Evolutionary conservation across 2,797 vertebrate genomes (phyloP).

Genomic region (Podargus strigoides): DNA sequence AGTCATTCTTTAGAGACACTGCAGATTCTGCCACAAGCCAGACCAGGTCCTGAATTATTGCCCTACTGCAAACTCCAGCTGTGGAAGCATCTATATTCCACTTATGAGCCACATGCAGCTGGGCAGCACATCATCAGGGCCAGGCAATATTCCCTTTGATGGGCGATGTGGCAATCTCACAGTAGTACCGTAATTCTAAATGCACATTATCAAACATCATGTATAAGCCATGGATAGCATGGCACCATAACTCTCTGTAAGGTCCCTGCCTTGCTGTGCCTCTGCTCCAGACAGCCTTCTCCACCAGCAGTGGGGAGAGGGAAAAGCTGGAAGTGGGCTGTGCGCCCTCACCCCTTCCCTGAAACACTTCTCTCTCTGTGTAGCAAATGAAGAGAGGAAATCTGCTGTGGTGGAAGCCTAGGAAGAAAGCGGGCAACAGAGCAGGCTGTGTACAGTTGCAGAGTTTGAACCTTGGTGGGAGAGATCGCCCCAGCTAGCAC

Average conservation of each 20-base stretch:
- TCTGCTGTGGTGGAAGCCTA: not conserved
- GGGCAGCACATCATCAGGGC: not conserved
- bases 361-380: not conserved
- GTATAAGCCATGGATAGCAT: rapidly evolving
- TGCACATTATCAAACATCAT: not conserved
- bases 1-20: not conserved
- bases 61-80: not conserved
- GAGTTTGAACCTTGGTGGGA: not conserved
- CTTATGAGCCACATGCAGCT: not conserved
- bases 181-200: not conserved
- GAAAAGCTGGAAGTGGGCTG: not conserved
- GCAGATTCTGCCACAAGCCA: not conserved
- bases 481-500: not conserved
- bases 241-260: not conserved
- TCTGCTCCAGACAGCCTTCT: not conserved
- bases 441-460: rapidly evolving
- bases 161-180: not conserved
- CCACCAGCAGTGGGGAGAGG: not conserved
- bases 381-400: not conserved
- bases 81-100: not conserved
- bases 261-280: not conserved
- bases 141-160: not conserved
- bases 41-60: not conserved
- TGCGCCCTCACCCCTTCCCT: not conserved
- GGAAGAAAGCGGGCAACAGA: not conserved